These are phyloP conservation scores for Urophycis tenuis DNA, from an alignment of 2,797 vertebrate species.

Conservation along the genomic window DNA sequence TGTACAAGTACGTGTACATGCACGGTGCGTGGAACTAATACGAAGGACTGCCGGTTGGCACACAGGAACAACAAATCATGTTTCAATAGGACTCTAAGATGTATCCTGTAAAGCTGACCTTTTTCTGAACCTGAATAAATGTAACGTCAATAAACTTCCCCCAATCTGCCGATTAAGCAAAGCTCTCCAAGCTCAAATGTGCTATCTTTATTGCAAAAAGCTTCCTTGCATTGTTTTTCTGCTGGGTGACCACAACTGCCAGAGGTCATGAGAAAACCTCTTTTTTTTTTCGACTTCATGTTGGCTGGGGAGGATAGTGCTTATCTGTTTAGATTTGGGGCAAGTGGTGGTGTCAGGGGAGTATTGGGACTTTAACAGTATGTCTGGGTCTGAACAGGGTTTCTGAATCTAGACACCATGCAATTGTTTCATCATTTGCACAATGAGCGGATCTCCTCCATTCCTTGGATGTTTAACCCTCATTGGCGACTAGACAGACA, in stretches of 20 bases:
- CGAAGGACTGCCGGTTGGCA: background rate
- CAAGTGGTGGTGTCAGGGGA: slow-evolving; percentile 2
- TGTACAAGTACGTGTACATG: too few relatives aligned
- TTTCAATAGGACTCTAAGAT: too few relatives aligned
- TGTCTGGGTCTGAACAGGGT: background rate
- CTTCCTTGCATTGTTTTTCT: background rate
- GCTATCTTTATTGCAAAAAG: background rate
- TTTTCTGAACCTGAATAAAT: too few relatives aligned
- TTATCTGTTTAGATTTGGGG: slow-evolving; percentile 21
- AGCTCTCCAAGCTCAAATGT: background rate
- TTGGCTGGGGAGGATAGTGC: slow-evolving; percentile 11
- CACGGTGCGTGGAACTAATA: background rate
- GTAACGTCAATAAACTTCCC: background rate
- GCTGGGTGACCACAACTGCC: slow-evolving; percentile 19
- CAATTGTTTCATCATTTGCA: background rate
- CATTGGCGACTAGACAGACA: background rate
- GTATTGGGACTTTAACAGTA: background rate
- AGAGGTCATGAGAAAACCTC: slow-evolving; percentile 30
- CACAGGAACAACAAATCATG: too few relatives aligned
- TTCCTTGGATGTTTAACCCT: background rate
- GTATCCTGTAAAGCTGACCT: too few relatives aligned
- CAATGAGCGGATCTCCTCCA: background rate
- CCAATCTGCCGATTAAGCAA: background rate
- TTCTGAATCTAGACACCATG: background rate
- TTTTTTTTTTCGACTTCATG: slow-evolving; percentile 28